Percentiles rank a stretch among this genome's conserved stretches.
Conservation (phyloP, 2,888 invertebrate genomes). For the Drosophila algonquin region DNA sequence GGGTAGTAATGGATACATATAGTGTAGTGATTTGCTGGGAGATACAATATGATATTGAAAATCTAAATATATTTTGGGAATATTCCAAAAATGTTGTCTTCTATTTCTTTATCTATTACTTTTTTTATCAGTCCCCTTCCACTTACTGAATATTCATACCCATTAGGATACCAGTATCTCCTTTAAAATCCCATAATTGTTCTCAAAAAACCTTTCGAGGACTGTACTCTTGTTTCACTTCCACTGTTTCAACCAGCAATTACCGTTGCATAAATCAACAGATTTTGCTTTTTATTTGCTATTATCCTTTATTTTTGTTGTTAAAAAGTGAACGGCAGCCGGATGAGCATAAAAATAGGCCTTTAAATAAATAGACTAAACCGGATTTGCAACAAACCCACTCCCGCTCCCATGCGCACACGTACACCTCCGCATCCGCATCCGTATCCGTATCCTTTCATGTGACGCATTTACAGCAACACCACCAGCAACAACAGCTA, state of each 20-base stretch:
- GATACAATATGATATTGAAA: background rate
- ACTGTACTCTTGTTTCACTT: background rate
- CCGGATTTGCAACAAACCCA: conserved; percentile 69
- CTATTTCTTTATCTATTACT: too few relatives aligned
- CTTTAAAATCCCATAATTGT: background rate
- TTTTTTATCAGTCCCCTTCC: too few relatives aligned
- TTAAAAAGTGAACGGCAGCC: conserved; percentile 49
- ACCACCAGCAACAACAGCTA: conserved; percentile 18
- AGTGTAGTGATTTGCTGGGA: too few relatives aligned
- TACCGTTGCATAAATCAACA: conserved; percentile 77
- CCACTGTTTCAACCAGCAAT: conserved; percentile 54
- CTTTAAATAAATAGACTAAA: conserved; percentile 74
- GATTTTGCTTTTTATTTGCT: conserved; percentile 45
- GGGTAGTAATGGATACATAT: background rate
- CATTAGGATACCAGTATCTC: background rate
- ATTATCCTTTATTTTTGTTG: conserved; percentile 15
- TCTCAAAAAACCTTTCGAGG: background rate
- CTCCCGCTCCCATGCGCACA: conserved; percentile 10
- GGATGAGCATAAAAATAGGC: conserved; percentile 75
- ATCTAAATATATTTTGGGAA: too few relatives aligned
- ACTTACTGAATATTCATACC: too few relatives aligned
- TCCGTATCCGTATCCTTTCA: conserved; percentile 50
- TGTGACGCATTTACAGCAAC: conserved; percentile 68
- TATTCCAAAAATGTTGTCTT: too few relatives aligned
- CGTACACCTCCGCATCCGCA: conserved; percentile 42